phyloP scores from a whole-genome alignment of 2,888 invertebrate species.

The Urechis unicinctus region DNA sequence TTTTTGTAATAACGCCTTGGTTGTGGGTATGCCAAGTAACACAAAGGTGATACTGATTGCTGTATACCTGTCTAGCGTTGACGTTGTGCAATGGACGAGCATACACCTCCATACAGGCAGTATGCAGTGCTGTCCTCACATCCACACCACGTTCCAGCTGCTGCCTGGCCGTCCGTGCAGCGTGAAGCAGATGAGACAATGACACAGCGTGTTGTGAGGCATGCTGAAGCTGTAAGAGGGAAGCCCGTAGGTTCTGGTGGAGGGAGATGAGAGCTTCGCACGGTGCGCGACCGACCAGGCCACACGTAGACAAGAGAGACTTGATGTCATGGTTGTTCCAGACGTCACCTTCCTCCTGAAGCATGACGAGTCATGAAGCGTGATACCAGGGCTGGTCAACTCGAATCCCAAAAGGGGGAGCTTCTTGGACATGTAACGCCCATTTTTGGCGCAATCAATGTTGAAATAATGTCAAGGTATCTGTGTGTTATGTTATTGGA shows the following conservation, averaged over 20 bases:
- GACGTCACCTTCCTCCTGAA: slow-evolving; percentile 36
- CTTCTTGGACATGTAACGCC: no score
- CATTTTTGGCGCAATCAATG: no score
- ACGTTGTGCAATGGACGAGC: slow-evolving; percentile 55
- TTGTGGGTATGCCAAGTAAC: no score
- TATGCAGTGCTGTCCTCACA: slow-evolving; percentile 56
- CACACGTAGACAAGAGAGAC: slow-evolving; percentile 27
- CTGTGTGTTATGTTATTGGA: no score
- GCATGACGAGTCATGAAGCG: no score
- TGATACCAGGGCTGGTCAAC: no score
- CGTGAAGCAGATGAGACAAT: slow-evolving; percentile 62
- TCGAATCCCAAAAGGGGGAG: no score
- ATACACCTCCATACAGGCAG: slow-evolving; percentile 64
- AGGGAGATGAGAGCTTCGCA: slow-evolving; percentile 31
- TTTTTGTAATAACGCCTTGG: no score
- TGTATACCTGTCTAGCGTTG: slow-evolving; percentile 1
- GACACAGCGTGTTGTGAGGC: slow-evolving; percentile 57
- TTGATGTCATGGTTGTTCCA: slow-evolving; percentile 30
- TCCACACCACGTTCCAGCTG: slow-evolving; percentile 61
- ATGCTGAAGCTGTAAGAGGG: slow-evolving; percentile 18
- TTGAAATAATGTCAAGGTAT: no score
- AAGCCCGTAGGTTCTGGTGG: slow-evolving; percentile 20
- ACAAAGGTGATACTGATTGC: no score
- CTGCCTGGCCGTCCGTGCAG: slow-evolving; percentile 61
- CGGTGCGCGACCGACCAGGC: slow-evolving; percentile 24